These are phyloP conservation scores for Ardeotis arabs DNA, from an alignment of 2,113 vertebrate genomes.

Conservation along the genomic window DNA sequence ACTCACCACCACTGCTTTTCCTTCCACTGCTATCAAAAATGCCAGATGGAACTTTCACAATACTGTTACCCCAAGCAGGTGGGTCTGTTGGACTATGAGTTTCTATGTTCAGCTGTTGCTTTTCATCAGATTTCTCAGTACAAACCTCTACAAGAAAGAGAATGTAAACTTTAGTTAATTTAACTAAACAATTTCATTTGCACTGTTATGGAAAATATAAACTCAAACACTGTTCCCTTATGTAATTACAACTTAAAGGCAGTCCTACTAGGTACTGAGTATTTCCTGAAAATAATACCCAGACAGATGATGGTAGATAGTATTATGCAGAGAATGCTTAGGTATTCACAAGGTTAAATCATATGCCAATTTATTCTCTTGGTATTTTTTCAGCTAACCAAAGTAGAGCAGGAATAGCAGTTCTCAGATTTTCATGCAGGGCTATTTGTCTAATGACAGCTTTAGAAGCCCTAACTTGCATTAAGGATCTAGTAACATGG, in stretches of 20 bases:
- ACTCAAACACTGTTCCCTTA: neutral
- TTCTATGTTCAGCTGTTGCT: conserved; percentile 65
- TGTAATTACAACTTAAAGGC: neutral
- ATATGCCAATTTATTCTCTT: neutral
- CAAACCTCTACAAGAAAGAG: conserved; percentile 48
- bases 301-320: neutral
- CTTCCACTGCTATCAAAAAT: conserved; percentile 79
- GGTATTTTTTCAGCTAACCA: neutral
- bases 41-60: conserved; percentile 88
- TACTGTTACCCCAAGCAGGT: conserved; percentile 78
- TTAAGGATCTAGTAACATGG: neutral
- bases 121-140: conserved; percentile 58
- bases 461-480: neutral
- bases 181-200: neutral
- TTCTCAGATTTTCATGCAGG: neutral
- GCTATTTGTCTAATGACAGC: neutral
- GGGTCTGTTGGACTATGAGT: conserved; percentile 66
- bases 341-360: neutral
- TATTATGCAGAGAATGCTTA: neutral
- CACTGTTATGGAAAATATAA: neutral
- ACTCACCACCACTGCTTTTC: conserved; percentile 82
- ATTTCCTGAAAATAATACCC: neutral
- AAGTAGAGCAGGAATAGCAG: neutral
- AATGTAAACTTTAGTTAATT: neutral
- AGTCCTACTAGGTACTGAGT: neutral